Evolutionary conservation across 2,797 vertebrate genomes (phyloP).

Genomic region (Crenichthys baileyi): DNA sequence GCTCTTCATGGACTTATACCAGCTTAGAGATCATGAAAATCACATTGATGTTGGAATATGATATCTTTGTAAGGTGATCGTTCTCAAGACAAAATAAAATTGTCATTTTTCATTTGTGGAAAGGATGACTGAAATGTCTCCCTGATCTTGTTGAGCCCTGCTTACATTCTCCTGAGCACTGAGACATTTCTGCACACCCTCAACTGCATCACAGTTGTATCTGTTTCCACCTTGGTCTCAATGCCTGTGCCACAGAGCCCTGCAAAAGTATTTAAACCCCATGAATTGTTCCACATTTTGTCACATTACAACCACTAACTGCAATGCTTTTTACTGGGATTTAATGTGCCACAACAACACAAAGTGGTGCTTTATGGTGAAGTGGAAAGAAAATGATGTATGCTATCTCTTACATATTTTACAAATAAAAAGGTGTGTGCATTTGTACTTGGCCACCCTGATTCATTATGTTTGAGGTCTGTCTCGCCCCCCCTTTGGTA

Average conservation of each 20-base stretch:
- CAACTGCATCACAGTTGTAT: neutral
- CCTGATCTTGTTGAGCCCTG: conserved; percentile 3
- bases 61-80: conserved; percentile 34
- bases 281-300: neutral
- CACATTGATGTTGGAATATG: conserved; percentile 23
- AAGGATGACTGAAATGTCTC: conserved; percentile 9
- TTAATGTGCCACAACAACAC: neutral
- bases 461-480: no score
- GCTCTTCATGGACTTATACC: conserved; percentile 25
- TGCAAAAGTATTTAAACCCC: neutral
- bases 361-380: neutral
- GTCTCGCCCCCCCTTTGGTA: no score
- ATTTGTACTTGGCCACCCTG: no score
- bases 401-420: neutral
- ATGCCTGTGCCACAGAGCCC: neutral
- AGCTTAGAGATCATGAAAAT: conserved; percentile 14
- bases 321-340: neutral
- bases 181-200: neutral
- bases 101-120: conserved; percentile 25
- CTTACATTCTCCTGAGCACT: neutral
- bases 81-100: conserved; percentile 24
- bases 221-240: neutral
- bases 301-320: neutral
- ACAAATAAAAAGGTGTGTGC: neutral
- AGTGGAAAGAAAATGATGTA: neutral